Evolutionary conservation across 2,888 invertebrate species (phyloP).

Genomic region (Kuschelorhynchus macadamiae): DNA sequence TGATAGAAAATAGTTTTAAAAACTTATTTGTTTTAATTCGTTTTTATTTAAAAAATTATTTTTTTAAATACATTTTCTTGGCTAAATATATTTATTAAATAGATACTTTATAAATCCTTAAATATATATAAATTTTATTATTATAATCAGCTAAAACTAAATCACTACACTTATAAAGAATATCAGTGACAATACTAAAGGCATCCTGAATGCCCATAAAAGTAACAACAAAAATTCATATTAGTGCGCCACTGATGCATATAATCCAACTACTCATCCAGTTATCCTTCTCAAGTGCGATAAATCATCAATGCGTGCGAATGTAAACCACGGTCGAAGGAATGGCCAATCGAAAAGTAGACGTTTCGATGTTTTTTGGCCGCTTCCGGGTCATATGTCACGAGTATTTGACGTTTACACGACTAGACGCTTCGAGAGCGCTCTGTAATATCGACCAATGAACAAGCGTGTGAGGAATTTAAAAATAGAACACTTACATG

Average conservation of each 20-base stretch:
- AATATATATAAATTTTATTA: too few species aligned
- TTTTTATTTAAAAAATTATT: too few species aligned
- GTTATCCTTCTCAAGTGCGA: constrained; percentile 12
- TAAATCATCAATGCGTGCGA: constrained; percentile 52
- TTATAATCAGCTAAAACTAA: too few species aligned
- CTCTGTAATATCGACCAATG: constrained; percentile 43
- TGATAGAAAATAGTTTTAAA: too few species aligned
- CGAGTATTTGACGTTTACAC: constrained; percentile 46
- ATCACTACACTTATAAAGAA: too few species aligned
- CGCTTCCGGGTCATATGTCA: constrained; percentile 48
- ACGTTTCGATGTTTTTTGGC: constrained; percentile 47
- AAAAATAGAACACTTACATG: constrained; percentile 32
- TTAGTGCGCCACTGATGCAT: constrained; percentile 14
- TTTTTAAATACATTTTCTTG: too few species aligned
- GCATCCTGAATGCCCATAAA: too few species aligned
- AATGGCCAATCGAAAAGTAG: constrained; percentile 44
- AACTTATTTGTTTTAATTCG: too few species aligned
- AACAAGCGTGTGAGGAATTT: constrained; percentile 34
- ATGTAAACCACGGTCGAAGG: constrained; percentile 36
- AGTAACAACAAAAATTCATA: too few species aligned
- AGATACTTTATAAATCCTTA: too few species aligned
- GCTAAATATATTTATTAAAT: too few species aligned
- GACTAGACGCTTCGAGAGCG: constrained; percentile 40
- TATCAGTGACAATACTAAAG: too few species aligned
- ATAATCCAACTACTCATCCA: constrained; percentile 4